Conservation (phyloP, 2,888 invertebrate species). For the Lasioglossum oenotherae region DNA sequence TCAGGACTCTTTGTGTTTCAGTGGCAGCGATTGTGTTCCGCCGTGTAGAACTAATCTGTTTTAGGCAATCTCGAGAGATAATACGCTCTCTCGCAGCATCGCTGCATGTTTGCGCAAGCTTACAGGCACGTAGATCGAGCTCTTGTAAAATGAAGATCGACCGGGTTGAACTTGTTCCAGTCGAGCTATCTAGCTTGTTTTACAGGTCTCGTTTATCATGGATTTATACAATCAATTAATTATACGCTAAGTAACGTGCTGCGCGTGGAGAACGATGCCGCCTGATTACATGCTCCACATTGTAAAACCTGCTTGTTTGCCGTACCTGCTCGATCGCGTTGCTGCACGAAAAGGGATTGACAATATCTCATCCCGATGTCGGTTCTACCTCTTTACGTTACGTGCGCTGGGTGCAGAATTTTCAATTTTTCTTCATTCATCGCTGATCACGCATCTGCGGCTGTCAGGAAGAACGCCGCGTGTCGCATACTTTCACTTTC, state of each 20-base stretch:
- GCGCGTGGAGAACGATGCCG: background rate
- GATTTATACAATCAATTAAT: background rate
- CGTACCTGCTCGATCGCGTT: background rate
- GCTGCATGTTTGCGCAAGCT: background rate
- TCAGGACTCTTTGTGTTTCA: background rate
- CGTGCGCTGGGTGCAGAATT: background rate
- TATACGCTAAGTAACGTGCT: background rate
- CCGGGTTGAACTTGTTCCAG: background rate
- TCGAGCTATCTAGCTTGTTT: background rate
- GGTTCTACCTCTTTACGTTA: background rate
- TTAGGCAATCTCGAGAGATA: background rate
- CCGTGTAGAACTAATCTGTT: conserved; percentile 12
- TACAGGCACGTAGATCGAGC: background rate
- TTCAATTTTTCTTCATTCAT: too few relatives aligned
- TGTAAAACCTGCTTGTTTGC: background rate
- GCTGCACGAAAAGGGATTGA: background rate
- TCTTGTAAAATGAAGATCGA: background rate
- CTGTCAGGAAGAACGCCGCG: too few relatives aligned
- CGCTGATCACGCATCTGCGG: too few relatives aligned
- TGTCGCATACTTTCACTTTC: too few relatives aligned
- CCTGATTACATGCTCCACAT: background rate
- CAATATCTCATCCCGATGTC: background rate
- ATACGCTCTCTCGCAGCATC: background rate
- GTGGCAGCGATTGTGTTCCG: background rate
- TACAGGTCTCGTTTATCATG: background rate